Conservation (phyloP, 2,888 invertebrate genomes). For the Sphecodes monilicornis region DNA sequence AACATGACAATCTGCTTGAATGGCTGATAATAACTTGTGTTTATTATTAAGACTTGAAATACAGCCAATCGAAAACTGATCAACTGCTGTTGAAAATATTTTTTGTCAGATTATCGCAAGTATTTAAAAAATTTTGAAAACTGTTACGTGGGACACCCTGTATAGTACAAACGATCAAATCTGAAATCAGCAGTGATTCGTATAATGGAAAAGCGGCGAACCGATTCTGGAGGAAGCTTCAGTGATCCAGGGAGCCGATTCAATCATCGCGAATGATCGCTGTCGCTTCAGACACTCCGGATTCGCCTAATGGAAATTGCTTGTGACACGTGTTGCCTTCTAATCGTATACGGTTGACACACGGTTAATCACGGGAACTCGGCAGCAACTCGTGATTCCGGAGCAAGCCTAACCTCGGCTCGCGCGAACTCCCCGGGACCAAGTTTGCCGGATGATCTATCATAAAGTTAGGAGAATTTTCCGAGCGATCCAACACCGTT, state of each 20-base stretch:
- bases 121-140: no score
- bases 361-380: conserved; percentile 66
- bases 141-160: no score
- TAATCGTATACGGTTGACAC: conserved; percentile 60
- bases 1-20: no score
- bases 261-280: conserved; percentile 30
- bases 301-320: conserved; percentile 60
- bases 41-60: no score
- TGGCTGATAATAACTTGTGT: no score
- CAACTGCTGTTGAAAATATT: no score
- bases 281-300: conserved; percentile 41
- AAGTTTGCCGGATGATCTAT: background rate
- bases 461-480: background rate
- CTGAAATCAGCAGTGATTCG: background rate
- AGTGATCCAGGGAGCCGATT: background rate
- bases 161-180: background rate
- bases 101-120: no score
- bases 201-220: background rate
- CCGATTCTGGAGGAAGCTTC: background rate
- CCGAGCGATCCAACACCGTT: background rate
- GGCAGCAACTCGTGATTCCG: conserved; percentile 48
- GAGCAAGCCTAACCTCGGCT: conserved; percentile 39
- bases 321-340: conserved; percentile 62
- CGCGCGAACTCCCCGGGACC: background rate
- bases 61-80: no score